A percentile compares a stretch with the other conserved stretches of the same genome.
phyloP scores from a whole-genome alignment of 2,888 invertebrate genomes.

The Drosophila greeni region DNA sequence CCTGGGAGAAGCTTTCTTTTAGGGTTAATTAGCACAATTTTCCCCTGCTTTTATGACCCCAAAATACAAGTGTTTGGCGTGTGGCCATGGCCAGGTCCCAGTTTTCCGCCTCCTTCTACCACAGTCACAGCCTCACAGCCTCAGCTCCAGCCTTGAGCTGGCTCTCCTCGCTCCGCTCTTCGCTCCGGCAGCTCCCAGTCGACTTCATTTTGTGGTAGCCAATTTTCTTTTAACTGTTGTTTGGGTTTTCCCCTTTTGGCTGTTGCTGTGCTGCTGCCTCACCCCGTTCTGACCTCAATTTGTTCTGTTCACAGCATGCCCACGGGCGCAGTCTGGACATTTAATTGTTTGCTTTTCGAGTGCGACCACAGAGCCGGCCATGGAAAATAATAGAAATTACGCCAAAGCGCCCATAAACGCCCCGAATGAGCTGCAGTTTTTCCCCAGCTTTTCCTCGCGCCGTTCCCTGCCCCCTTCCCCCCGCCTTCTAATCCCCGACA shows the following conservation, averaged over 20 bases:
- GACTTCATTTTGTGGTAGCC: conserved; percentile 72
- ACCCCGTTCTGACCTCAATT: conserved; percentile 64
- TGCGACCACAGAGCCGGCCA: conserved; percentile 33
- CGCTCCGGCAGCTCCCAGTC: conserved; percentile 25
- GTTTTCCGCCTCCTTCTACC: conserved; percentile 44
- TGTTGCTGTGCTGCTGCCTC: conserved; percentile 19
- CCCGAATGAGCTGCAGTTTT: conserved; percentile 58
- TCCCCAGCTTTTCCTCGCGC: not conserved
- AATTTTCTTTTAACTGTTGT: conserved; percentile 73
- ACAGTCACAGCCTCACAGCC: not conserved
- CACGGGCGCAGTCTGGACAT: conserved; percentile 70
- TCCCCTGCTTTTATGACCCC: conserved; percentile 68
- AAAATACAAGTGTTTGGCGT: conserved; percentile 68
- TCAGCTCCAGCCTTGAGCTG: conserved; percentile 34
- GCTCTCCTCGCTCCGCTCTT: not conserved
- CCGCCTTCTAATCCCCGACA: conserved; percentile 30
- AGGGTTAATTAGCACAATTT: conserved; percentile 74
- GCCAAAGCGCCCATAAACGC: conserved; percentile 66
- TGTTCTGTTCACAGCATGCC: conserved; percentile 68
- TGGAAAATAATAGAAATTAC: conserved; percentile 68
- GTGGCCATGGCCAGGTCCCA: conserved; percentile 57
- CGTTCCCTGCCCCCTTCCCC: conserved; percentile 9
- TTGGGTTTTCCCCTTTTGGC: conserved; percentile 47
- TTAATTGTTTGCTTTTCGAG: conserved; percentile 71
- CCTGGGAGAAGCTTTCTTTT: conserved; percentile 54